These are phyloP conservation scores for Drosophila pseudoananassae DNA, from an alignment of 1,140 invertebrate species.

Conservation along the genomic window DNA sequence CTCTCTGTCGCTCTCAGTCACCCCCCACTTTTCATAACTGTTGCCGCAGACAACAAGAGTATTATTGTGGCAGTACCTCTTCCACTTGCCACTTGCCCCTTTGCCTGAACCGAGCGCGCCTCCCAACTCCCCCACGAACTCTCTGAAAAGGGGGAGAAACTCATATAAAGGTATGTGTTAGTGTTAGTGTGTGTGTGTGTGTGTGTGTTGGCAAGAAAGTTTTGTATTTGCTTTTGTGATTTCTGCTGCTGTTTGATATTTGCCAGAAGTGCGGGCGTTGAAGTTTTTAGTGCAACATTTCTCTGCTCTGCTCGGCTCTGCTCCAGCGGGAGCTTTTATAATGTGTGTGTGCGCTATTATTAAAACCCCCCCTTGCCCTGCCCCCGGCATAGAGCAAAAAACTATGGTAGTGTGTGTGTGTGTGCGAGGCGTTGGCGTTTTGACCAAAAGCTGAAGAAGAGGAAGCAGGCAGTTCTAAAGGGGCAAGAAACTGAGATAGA, in stretches of 20 bases:
- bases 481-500: constrained; percentile 13
- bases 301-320: constrained; percentile 34
- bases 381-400: constrained; percentile 32
- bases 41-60: constrained; percentile 80
- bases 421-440: constrained; percentile 75
- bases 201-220: constrained; percentile 59
- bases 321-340: constrained; percentile 77
- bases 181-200: constrained; percentile 13
- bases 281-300: constrained; percentile 81
- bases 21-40: constrained; percentile 56
- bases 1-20: background rate
- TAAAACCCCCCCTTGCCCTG: constrained; percentile 56
- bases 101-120: background rate
- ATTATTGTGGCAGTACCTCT: constrained; percentile 70
- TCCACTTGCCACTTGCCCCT: background rate
- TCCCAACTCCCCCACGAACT: constrained; percentile 10
- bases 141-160: constrained; percentile 8
- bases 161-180: background rate
- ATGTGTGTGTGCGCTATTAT: constrained; percentile 68
- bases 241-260: constrained; percentile 69
- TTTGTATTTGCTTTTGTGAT: constrained; percentile 71
- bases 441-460: constrained; percentile 49
- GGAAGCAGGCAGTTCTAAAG: constrained; percentile 14
- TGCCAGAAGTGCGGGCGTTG: constrained; percentile 73
- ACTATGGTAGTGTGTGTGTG: constrained; percentile 55